Base-by-base conservation (phyloP, 2,113 vertebrate species). In the Neodon shergylaensis region DNA sequence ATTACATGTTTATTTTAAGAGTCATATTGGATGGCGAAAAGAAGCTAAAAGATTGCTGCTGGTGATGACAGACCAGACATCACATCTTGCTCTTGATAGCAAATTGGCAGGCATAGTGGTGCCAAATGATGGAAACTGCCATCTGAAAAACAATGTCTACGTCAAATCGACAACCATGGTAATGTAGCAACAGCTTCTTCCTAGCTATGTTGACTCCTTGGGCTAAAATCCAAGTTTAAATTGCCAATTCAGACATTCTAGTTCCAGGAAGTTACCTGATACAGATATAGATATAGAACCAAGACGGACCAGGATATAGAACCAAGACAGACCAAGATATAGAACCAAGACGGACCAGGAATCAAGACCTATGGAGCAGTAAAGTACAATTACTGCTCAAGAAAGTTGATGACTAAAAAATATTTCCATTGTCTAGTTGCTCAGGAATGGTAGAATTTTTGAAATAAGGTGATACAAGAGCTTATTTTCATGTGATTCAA, bases 51-150 rank as follows among this genome's bases (percentile, higher is more conserved):
- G 98, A 86, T 98, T 99, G 74, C 98, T 99, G 95, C 98, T 99
- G 87, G 98, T 99, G 96, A 99, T 99, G 99, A 99, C 99, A 1
- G 99, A 99, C 98, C 99, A 99, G 98, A 99, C 99, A 5, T 99
- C 99, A 96, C 99, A 99, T 97, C 98, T 99, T 79, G 99, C 99
- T 28, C 98, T 99, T 95, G 99, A 99, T 58, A 99, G 99, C 98
- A 99, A 99, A 98, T 97, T 99, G 98, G 99, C 99, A 0, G 99
- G 99, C 83, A 99, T 99, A 0, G 99, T 99, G 44, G 98, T 98
- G 78, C 99, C 99, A 0, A 98, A 99, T 42, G 99, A 99, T 1
- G 99, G 99, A 54, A 98, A 98, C 92, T 99, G 99, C 97, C 99
- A 99, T 96, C 98, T 99, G 98, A 99, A 99, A 97, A 99, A 99